These are phyloP conservation scores for Drosophila kikkawai DNA, from an alignment of 1,140 invertebrate genomes.

Conservation along the genomic window DNA sequence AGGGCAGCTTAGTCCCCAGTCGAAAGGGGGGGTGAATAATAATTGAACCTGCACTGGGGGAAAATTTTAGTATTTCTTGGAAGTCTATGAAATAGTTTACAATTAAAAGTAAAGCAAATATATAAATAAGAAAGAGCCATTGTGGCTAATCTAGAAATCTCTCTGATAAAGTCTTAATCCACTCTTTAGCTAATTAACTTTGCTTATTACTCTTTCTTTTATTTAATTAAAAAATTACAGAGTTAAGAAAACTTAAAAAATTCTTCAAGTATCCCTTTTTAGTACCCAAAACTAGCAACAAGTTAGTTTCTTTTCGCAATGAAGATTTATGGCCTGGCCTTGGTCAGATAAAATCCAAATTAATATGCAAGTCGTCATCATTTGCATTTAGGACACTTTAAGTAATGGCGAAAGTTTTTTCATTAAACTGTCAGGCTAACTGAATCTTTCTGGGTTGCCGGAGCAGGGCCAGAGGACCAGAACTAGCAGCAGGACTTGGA, in stretches of 20 bases:
- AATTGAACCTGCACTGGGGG: constrained; percentile 2
- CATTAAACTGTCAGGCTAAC: constrained; percentile 58
- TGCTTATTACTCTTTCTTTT: too few species aligned
- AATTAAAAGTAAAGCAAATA: background rate
- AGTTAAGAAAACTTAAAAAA: too few species aligned
- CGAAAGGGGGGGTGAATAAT: background rate
- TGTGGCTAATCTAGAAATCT: too few species aligned
- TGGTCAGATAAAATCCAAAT: constrained; percentile 55
- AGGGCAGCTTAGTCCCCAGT: constrained; percentile 5
- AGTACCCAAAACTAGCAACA: constrained; percentile 18
- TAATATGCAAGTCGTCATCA: constrained; percentile 66
- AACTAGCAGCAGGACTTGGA: background rate
- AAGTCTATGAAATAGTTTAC: background rate
- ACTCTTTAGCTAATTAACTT: background rate
- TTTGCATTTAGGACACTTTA: constrained; percentile 66
- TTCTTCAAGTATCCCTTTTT: too few species aligned
- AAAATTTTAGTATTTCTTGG: background rate
- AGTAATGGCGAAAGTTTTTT: constrained; percentile 74
- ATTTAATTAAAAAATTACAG: too few species aligned
- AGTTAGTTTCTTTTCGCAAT: constrained; percentile 41
- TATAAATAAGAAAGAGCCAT: background rate
- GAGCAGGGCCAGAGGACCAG: background rate
- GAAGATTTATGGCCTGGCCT: constrained; percentile 55
- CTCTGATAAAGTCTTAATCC: background rate
- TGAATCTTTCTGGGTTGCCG: constrained; percentile 30